These are phyloP conservation scores for Plebejus anna DNA, from an alignment of 2,888 invertebrate species.

Conservation along the genomic window DNA sequence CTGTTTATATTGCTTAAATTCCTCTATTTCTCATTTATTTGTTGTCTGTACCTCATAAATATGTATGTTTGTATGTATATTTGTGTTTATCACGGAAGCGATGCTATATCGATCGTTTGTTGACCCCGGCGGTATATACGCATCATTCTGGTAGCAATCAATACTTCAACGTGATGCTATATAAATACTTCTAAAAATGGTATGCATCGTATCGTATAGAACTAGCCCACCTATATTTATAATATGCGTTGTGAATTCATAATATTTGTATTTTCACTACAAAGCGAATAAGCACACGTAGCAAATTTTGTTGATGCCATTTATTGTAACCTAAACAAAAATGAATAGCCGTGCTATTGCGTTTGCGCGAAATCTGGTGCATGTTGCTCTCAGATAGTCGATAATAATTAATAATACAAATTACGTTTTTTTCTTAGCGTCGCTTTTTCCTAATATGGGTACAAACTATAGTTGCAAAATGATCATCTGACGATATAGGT, in stretches of 20 bases:
- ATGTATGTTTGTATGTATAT: conserved; percentile 9
- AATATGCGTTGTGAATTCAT: background rate
- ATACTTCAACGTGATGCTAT: conserved; percentile 44
- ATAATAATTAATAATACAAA: background rate
- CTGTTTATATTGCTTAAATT: conserved; percentile 12
- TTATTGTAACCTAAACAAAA: background rate
- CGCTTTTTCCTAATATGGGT: background rate
- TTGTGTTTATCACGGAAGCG: conserved; percentile 32
- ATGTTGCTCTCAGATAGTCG: background rate
- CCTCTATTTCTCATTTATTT: background rate
- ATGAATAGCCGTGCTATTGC: background rate
- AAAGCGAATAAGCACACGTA: background rate
- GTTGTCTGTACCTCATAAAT: background rate
- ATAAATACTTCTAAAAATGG: conserved; percentile 30
- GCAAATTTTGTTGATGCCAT: background rate
- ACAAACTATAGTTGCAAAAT: background rate
- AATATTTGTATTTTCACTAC: background rate
- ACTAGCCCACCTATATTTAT: background rate
- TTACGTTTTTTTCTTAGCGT: background rate
- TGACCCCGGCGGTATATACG: conserved; percentile 49
- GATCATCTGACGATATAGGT: background rate
- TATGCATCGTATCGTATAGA: conserved; percentile 21
- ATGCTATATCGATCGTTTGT: conserved; percentile 57
- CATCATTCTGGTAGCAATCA: conserved; percentile 50
- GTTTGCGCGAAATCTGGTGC: conserved; percentile 6